Evolutionary conservation across 2,113 vertebrate genomes (phyloP).

Genomic region (Phocoena phocoena): DNA sequence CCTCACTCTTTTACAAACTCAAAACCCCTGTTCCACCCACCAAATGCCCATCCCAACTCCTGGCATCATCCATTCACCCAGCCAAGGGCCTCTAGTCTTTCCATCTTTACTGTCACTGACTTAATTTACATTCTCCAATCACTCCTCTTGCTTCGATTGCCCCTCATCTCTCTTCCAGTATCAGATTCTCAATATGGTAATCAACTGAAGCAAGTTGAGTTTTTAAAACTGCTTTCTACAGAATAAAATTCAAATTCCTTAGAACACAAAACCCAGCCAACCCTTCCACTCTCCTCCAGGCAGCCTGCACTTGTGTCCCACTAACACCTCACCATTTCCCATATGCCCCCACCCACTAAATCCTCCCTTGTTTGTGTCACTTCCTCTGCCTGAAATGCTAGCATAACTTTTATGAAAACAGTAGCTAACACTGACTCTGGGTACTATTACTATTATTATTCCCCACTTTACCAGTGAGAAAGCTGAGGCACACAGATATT

Average conservation of each 20-base stretch:
- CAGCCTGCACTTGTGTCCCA: neutral
- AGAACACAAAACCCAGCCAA: neutral
- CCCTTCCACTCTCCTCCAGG: neutral
- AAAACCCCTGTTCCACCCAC: neutral
- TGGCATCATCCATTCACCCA: too few relatives aligned
- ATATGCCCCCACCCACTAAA: neutral
- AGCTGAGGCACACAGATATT: neutral
- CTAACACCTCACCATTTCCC: neutral
- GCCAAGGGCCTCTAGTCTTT: neutral
- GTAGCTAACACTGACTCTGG: neutral
- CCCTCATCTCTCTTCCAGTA: neutral
- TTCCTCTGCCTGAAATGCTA: neutral
- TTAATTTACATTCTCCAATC: neutral
- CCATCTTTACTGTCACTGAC: neutral
- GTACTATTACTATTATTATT: neutral
- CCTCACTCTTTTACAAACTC: neutral
- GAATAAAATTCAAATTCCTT: constrained; percentile 2
- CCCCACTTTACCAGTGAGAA: neutral
- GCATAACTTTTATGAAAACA: neutral
- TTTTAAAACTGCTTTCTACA: neutral
- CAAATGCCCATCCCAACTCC: neutral
- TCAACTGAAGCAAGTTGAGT: neutral
- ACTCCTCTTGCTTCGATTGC: neutral
- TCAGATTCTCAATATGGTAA: neutral
- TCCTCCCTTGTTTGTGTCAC: neutral